Evolutionary conservation across 2,888 invertebrate species (phyloP), one percentile per base, ranked within the genome.

Genomic region (Drosophila vallismaia): DNA sequence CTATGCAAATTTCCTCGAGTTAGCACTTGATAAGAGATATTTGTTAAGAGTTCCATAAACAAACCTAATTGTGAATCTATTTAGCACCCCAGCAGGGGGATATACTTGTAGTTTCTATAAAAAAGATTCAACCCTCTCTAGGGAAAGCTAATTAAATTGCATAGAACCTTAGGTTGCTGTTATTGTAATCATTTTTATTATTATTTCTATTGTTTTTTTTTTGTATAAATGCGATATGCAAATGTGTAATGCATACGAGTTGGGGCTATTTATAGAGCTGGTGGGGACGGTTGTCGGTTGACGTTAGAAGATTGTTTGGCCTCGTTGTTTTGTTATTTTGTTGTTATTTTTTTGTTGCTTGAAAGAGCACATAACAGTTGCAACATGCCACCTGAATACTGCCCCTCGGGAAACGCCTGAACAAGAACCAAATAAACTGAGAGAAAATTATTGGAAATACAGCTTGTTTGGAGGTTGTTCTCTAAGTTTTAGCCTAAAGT

Each of bases 141-240:
- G 19, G 7, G 31, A 45, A 40, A 56, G 26, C 59, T 69, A 59
- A 69, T 69, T 53, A 59, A 69, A 68, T 69, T 69, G 68, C 68
- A 69, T 59, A 68, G 48, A 58, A 52, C 46, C 68, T 36, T 28
- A 52, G 58, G 51, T 29, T 24, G 40, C 33, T 46, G 42, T 53
- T 52, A 51, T 57, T 42, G 56, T 44, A 48, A 26, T 64, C 12
- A 14, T 19, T 51, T 49, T 46, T 28, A 26, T 33, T 52, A 5
- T 42, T 31, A 9, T 8, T 19, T 50, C 38, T 28, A 29, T 36
- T 36, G 14, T 49, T 29, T 69, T 33, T 49, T 29, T 69, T 33
- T 1, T 33, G 24, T 50, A 33, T 45, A 54, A 46, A 54, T 19
- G 63, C 31, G 70, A 70, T 70, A 70, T 70, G 70, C 70, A 70